Evolutionary conservation across 2,888 invertebrate genomes (phyloP), one percentile per base, ranked within the genome.

Genomic region (Saturnia japonica): DNA sequence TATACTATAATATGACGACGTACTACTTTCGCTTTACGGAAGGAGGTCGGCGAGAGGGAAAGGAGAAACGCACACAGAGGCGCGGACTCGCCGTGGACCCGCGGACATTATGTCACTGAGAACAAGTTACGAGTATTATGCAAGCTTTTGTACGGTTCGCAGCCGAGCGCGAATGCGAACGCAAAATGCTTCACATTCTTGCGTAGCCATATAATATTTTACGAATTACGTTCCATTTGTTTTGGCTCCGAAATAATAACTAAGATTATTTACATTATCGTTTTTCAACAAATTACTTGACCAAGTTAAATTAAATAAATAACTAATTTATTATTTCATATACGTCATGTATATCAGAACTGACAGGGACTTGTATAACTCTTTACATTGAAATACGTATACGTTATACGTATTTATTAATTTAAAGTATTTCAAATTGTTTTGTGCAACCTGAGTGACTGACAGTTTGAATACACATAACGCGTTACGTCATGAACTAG

Each of bases 1-100:
- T 19, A 22, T 54, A 34, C 68, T 47, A 22, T 34, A 34, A 34
- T 54, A 62, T 64, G 66, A 40, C 60, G 70, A 57, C 70, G 80
- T 74, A 74, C 77, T 77, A 84, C 84, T 84, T 84, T 84, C 85
- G 84, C 82, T 66, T 14, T 73, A 70, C 80, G 82, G 81, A 83
- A 84, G 84, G 82, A 84, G 84, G 84, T 82, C 83, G 80, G 75
- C 67, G 80, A 80, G 75, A 78, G 86, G 81, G 86, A 86, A 84
- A 86, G 85, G 57, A 25, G 57, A 60, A 57, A 60, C 64, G 64
- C 64, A 40, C 64, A 64, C 64, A 40, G 40, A n/a, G 40, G 40
- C 40, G 64, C 64, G 34, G 62, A 28, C 62, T 4, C 62, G n/a
- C 42, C 6, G 34, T 6, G 34, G 67, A 6, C 67, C 42, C 67